Base-by-base conservation (phyloP, 92 coral and sea anemone genomes). In the Nematostella vectensis region DNA sequence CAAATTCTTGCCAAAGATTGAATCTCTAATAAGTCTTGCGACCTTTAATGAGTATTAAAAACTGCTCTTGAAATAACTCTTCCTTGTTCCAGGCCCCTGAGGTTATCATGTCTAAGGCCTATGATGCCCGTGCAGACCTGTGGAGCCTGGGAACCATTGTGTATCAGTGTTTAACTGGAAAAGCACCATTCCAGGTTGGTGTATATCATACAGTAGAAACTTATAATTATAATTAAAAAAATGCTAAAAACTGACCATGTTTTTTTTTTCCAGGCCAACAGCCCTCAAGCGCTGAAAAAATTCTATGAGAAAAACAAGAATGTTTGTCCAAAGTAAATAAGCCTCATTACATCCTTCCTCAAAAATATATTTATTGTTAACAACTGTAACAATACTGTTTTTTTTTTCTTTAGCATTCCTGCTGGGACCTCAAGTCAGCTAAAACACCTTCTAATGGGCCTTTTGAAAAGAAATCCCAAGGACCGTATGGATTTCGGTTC, bases 101-200 rank as follows among this genome's bases (percentile, higher is more conserved):
- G 63, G 97, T 89, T 45, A 89, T 89, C 18, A 89, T 89, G 97
- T 89, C 95, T 39, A 86, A 76, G 45, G 95, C 82, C 2, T 89
- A 89, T 65, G 97, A 89, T 67, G 97, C 97, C 27, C 85, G 77
- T 55, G 97, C 97, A 25, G 97, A 89, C 55, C 91, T 89, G n/a
- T 89, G 97, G 97, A 89, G 97, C 47, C 69, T 89, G 38, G 97
- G 97, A 17, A 89, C 97, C 21, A 89, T 85, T 66, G 86, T 89
- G 23, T 89, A 89, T 62, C 96, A 89, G 74, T 89, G 96, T 48
- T 74, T 89, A 25, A 89, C 96, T 40, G 96, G 96, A 27, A 85
- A 82, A 55, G 96, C 96, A 3, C 96, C 96, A 3, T 89, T 89
- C 67, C 83, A 81, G 88, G 96, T 89, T 12, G 47, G 88, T 55